These are phyloP conservation scores for Calidris pygmaea DNA, from an alignment of 2,113 vertebrate genomes.

Conservation along the genomic window DNA sequence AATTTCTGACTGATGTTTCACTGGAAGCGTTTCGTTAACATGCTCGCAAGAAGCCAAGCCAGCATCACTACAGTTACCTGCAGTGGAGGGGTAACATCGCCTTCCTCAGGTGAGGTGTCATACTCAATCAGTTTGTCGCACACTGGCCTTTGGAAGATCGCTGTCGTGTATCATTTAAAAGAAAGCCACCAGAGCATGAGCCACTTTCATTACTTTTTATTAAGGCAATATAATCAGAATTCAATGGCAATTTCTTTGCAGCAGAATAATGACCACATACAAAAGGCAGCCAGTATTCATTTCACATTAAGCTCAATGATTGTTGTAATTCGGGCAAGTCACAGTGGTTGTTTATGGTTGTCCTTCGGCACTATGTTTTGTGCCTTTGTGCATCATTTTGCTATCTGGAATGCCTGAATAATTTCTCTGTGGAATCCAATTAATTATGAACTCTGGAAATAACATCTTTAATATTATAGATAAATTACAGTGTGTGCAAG, in stretches of 20 bases:
- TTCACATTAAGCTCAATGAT: conserved; percentile 48
- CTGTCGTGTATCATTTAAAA: conserved; percentile 23
- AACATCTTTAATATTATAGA: conserved; percentile 71
- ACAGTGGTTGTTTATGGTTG: conserved; percentile 43
- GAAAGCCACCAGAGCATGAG: conserved; percentile 45
- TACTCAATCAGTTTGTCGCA: conserved; percentile 13
- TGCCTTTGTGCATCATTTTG: conserved; percentile 51
- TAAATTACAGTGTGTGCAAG: conserved; percentile 59
- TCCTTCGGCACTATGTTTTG: conserved; percentile 52
- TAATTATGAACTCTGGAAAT: conserved; percentile 72
- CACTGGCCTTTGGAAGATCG: conserved; percentile 22
- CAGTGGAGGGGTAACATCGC: not conserved
- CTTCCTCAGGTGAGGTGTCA: not conserved
- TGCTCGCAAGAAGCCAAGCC: not conserved
- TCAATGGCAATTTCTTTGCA: conserved; percentile 60
- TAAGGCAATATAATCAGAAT: conserved; percentile 66
- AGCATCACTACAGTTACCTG: not conserved
- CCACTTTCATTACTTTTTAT: conserved; percentile 68
- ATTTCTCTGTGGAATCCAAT: conserved; percentile 73
- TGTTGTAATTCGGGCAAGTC: conserved; percentile 31
- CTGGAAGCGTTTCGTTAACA: not conserved
- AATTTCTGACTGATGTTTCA: not conserved
- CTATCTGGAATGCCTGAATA: conserved; percentile 55
- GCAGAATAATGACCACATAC: conserved; percentile 44
- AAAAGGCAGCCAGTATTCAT: conserved; percentile 59